phyloP scores from a whole-genome alignment of 2,888 invertebrate genomes.

The Mamestra brassicae region DNA sequence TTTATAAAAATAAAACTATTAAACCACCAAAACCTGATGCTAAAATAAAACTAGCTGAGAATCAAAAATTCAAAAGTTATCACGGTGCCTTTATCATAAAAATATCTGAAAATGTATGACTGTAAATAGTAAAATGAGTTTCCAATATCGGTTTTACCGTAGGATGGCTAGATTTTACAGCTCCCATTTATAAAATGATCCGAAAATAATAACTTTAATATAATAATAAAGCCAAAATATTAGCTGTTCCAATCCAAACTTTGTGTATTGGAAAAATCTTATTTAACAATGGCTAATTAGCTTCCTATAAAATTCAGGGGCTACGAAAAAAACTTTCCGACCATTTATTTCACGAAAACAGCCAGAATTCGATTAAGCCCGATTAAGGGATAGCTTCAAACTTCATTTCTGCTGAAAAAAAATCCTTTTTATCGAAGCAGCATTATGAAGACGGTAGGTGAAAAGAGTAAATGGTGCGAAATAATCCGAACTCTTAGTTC shows the following conservation, averaged over 20 bases:
- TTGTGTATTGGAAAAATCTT: slow-evolving; percentile 32
- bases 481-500: slow-evolving; percentile 90
- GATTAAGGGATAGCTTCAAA: slow-evolving; percentile 80
- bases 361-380: slow-evolving; percentile 79
- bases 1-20: slow-evolving; percentile 12
- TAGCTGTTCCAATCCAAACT: slow-evolving; percentile 4
- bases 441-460: slow-evolving; percentile 87
- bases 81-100: background rate
- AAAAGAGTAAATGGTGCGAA: slow-evolving; percentile 90
- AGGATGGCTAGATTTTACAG: background rate
- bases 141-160: background rate
- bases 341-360: slow-evolving; percentile 66
- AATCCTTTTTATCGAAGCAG: slow-evolving; percentile 84
- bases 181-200: background rate
- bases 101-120: background rate
- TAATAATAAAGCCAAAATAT: too few relatives aligned
- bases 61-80: slow-evolving; percentile 26
- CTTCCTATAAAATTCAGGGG: slow-evolving; percentile 39
- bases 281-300: slow-evolving; percentile 52
- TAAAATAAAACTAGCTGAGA: slow-evolving; percentile 22
- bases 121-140: slow-evolving; percentile 2
- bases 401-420: slow-evolving; percentile 82
- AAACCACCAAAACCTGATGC: background rate
- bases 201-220: background rate
- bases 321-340: slow-evolving; percentile 47